Evolutionary conservation across 2,888 invertebrate genomes (phyloP).

Genomic region (Tetramorium bicarinatum): DNA sequence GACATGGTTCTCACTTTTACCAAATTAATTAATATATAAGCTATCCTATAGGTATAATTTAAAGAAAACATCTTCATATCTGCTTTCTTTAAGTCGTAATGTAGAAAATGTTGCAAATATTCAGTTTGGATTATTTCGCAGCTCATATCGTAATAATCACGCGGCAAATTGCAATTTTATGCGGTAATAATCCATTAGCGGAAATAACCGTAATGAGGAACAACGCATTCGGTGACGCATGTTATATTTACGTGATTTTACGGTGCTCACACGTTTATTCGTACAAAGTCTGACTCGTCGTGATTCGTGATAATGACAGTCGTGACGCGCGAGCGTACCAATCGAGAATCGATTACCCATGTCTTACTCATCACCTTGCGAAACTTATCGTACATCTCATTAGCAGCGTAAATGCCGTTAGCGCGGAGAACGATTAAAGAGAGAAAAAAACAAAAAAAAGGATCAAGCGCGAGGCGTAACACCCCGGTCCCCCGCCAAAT

Average conservation of each 20-base stretch:
- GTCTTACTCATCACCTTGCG: constrained; percentile 40
- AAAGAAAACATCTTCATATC: neutral
- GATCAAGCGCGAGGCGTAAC: neutral
- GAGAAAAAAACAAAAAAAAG: neutral
- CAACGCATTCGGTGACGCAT: constrained; percentile 11
- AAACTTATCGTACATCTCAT: constrained; percentile 45
- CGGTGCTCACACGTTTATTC: neutral
- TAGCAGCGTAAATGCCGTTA: constrained; percentile 59
- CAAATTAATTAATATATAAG: neutral
- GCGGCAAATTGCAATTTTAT: constrained; percentile 9
- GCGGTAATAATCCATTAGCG: constrained; percentile 13
- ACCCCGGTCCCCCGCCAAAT: constrained; percentile 49
- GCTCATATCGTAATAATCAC: neutral
- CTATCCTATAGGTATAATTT: neutral
- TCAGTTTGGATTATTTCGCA: neutral
- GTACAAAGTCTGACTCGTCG: neutral
- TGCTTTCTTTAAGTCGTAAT: neutral
- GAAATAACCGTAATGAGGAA: constrained; percentile 35
- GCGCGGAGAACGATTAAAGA: constrained; percentile 51
- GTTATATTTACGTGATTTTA: constrained; percentile 16
- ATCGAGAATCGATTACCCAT: neutral
- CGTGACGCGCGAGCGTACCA: neutral
- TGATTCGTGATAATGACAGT: neutral
- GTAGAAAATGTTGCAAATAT: neutral
- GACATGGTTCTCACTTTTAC: neutral